Evolutionary conservation across 1,140 invertebrate genomes (phyloP), one percentile per base, ranked within the genome.

Genomic region (Pseudobourletiella spinata): DNA sequence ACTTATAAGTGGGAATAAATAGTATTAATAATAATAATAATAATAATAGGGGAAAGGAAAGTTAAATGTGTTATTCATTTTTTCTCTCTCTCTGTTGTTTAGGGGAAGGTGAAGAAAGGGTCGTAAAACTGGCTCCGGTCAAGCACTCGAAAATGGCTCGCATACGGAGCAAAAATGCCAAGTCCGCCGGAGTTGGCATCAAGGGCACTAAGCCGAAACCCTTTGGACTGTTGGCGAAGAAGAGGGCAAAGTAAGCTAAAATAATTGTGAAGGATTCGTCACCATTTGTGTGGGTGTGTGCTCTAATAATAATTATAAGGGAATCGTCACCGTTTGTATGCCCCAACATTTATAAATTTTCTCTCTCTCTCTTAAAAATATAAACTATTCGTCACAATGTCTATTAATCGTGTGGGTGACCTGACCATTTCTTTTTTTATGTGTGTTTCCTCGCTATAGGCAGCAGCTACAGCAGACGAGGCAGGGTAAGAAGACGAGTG

Each of bases 401-500:
- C n/a, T n/a, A n/a, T n/a, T n/a, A n/a, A n/a, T 8, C 32, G 32
- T 8, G 8, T 39, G 32, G 32, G n/a, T 39, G 32, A 11, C 8
- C 32, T 39, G 8, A 11, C 32, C n/a, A 11, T 39, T 39, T 8
- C n/a, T n/a, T 39, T 11, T 11, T 39, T 39, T 39, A n/a, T 11
- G 32, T 8, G 32, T 39, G 8, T n/a, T n/a, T 39, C n/a, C n/a
- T 8, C n/a, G 32, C n/a, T n/a, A 39, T 39, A 39, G 32, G 32
- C 32, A 39, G n/a, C 32, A 39, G n/a, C 32, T 39, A 39, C 32
- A 11, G n/a, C 8, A 39, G 8, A 39, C 25, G 6, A 11, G 52
- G n/a, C 14, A 6, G 2, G 60, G 60, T 29, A 55, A 56, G 52
- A 62, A 62, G 25, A 62, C 60, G 2, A 62, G 60, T 56, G 52